phyloP scores from a whole-genome alignment of 2,113 vertebrate species.

The Mobula birostris region DNA sequence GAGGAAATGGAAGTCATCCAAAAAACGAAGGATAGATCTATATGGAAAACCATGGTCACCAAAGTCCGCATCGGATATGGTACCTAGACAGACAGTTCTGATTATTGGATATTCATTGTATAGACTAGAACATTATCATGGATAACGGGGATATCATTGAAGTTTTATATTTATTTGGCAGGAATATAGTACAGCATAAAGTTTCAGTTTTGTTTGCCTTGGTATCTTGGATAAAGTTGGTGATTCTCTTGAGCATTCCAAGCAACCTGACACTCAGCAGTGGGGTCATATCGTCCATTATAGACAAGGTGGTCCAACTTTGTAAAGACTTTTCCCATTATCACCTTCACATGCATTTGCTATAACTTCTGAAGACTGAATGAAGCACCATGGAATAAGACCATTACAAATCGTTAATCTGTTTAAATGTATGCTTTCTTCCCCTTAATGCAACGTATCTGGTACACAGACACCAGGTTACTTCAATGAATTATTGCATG shows the following conservation, averaged over 20 bases:
- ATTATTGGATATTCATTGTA: background rate
- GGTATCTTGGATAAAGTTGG: background rate
- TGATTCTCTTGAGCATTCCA: background rate
- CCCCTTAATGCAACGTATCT: background rate
- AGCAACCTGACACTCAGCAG: background rate
- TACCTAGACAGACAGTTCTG: no score
- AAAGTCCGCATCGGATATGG: no score
- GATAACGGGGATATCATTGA: background rate
- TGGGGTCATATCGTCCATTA: background rate
- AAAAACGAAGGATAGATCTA: no score
- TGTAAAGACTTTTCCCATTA: background rate
- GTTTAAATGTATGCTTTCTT: background rate
- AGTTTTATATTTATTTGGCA: background rate
- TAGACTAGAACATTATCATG: background rate
- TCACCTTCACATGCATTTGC: background rate
- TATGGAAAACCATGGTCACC: no score
- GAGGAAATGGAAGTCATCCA: no score
- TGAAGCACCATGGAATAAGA: background rate
- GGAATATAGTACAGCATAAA: no score
- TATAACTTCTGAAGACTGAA: background rate
- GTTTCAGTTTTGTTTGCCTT: no score
- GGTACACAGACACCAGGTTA: background rate
- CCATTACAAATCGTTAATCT: background rate
- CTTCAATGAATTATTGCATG: background rate
- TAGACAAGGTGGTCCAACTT: background rate